phyloP scores from a whole-genome alignment of 2,797 vertebrate genomes.

The Pseudopleuronectes americanus region DNA sequence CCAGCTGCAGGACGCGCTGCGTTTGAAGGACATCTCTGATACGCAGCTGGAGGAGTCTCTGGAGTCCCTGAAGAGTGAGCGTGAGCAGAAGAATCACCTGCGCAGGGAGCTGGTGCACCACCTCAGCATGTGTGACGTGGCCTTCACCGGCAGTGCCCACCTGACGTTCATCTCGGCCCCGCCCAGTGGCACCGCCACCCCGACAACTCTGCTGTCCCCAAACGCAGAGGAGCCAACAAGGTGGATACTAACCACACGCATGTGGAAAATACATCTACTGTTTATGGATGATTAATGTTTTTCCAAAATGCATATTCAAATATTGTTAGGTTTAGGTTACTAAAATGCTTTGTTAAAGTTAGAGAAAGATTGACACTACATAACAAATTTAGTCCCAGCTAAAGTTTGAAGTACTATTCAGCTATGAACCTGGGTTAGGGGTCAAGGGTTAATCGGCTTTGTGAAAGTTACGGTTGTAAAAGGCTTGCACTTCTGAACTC shows the following conservation, averaged over 20 bases:
- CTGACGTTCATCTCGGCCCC: slow-evolving; percentile 89
- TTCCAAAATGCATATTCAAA: too few species aligned
- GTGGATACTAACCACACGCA: slow-evolving; percentile 32
- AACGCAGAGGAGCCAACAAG: slow-evolving; percentile 72
- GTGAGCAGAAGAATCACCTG: slow-evolving; percentile 93
- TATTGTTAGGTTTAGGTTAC: background rate
- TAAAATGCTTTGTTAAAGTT: background rate
- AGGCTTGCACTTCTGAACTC: too few species aligned
- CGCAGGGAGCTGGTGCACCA: slow-evolving; percentile 94
- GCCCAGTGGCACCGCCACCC: slow-evolving; percentile 84
- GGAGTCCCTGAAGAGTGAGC: slow-evolving; percentile 93
- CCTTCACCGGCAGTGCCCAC: slow-evolving; percentile 87
- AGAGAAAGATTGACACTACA: too few species aligned
- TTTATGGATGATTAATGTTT: too few species aligned
- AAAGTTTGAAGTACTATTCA: too few species aligned
- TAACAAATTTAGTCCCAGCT: too few species aligned
- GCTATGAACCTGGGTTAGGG: too few species aligned
- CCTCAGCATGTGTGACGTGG: slow-evolving; percentile 91
- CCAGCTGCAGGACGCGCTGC: slow-evolving; percentile 92
- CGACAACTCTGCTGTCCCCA: slow-evolving; percentile 79
- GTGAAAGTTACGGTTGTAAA: too few species aligned
- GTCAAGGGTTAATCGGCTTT: too few species aligned
- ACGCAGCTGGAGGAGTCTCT: slow-evolving; percentile 93
- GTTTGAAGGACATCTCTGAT: slow-evolving; percentile 93
- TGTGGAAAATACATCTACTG: too few species aligned